phyloP scores from a whole-genome alignment of 2,888 invertebrate species.

The Acrobasis repandana region DNA sequence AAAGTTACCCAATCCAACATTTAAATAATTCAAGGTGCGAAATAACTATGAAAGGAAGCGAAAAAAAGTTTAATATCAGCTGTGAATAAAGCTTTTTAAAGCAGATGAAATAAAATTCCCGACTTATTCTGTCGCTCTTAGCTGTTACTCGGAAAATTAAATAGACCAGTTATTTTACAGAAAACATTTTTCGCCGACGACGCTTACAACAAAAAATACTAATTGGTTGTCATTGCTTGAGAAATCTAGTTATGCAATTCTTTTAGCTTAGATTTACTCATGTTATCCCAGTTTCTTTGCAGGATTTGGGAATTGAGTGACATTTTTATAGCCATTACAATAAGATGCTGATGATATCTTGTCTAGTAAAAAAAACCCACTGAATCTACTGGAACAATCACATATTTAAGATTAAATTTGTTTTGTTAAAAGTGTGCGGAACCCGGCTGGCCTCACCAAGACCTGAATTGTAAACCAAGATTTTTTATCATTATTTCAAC shows the following conservation, averaged over 20 bases:
- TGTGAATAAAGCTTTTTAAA: slow-evolving; percentile 4
- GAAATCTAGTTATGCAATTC: neutral
- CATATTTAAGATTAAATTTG: too few species aligned
- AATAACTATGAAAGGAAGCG: neutral
- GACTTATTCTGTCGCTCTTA: neutral
- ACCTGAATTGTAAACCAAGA: too few species aligned
- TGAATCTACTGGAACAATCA: too few species aligned
- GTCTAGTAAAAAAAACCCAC: too few species aligned
- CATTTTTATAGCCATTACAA: neutral
- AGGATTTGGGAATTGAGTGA: neutral
- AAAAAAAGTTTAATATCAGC: neutral
- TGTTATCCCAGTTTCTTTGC: neutral
- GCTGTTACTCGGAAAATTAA: neutral
- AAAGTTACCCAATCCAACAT: too few species aligned
- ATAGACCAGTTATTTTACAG: neutral
- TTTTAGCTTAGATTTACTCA: neutral
- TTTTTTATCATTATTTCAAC: too few species aligned
- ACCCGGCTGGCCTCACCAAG: too few species aligned
- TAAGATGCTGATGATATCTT: too few species aligned
- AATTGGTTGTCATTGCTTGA: slow-evolving; percentile 5
- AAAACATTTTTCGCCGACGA: neutral
- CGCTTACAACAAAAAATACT: slow-evolving; percentile 9
- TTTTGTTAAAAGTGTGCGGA: too few species aligned
- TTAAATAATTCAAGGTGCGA: neutral
- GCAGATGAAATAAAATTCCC: slow-evolving; percentile 5